Evolutionary conservation across 2,888 invertebrate genomes (phyloP), one percentile per base, ranked within the genome.

Genomic region (Sinhomidia bicolor): DNA sequence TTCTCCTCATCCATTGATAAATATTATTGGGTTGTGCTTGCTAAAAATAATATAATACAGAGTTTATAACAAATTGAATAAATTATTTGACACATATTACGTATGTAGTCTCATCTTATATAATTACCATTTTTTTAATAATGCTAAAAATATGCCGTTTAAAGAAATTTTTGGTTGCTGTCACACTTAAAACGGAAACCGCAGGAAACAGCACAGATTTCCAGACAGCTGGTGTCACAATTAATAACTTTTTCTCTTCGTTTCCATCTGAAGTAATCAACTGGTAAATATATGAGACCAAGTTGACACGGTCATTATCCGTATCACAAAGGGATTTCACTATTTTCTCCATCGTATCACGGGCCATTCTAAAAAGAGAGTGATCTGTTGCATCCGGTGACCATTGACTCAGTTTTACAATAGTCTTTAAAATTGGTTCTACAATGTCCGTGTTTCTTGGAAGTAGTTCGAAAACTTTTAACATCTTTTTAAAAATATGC

Each of bases 111-210:
- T n/a, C n/a, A n/a, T n/a, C n/a, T n/a, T n/a, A n/a, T n/a, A n/a
- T n/a, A n/a, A n/a, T 65, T 20, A 74, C 90, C 41, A 86, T 85
- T 26, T 76, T 71, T 4, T 12, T 41, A 10, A 91, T 87, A 23
- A 91, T 90, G 17, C 54, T 68, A n/a, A 57, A 84, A 44, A 91
- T 87, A n/a, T 89, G 62, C 26, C 85, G 68, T 32, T 85, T 88
- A 47, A 89, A 92, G 74, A 92, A 91, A 5, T 36, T 84, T 79
- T 90, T 88, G 0, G 88, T 83, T 0, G 90, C 79, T 54, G 89
- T 78, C 23, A 60, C 32, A 0, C 68, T 54, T 10, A 91, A 20
- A 17, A 87, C 60, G 9, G 83, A 71, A 1, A 92, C 44, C n/a
- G 81, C 79, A 9, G 92, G 91, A 9, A 92, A 26, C 0, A 92